phyloP scores from a whole-genome alignment of 2,113 vertebrate genomes.

The Ammodytes dubius region DNA sequence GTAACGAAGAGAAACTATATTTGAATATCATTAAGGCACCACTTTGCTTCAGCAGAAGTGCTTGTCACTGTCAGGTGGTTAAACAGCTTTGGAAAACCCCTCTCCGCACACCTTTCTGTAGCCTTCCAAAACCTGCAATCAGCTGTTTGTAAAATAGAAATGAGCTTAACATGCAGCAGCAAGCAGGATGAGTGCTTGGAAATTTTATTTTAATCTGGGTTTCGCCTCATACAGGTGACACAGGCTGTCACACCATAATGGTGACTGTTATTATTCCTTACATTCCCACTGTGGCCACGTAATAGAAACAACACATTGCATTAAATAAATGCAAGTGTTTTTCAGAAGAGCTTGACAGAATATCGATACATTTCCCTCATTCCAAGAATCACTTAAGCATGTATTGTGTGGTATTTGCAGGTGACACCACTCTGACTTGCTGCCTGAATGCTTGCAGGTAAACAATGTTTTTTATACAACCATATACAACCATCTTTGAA shows the following conservation, averaged over 20 bases:
- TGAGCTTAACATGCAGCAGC: too few relatives aligned
- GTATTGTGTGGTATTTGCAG: background rate
- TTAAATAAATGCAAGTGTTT: background rate
- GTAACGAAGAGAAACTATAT: background rate
- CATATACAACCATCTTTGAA: constrained; percentile 13
- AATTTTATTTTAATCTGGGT: too few relatives aligned
- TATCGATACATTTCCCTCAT: background rate
- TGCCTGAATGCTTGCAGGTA: constrained; percentile 11
- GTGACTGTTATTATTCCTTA: background rate
- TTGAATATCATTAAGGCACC: background rate
- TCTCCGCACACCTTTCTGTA: background rate
- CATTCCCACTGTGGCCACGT: background rate
- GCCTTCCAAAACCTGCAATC: background rate
- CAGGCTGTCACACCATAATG: background rate
- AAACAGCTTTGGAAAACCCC: background rate
- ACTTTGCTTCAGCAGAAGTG: too few relatives aligned
- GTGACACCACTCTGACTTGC: background rate
- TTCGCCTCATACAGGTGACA: too few relatives aligned
- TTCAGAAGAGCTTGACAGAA: background rate
- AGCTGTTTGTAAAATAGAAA: too few relatives aligned
- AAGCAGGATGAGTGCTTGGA: too few relatives aligned
- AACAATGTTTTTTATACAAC: constrained; percentile 3
- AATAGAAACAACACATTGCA: background rate
- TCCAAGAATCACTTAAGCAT: background rate
- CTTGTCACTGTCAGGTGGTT: background rate